Percentiles rank a stretch among this genome's conserved stretches.
phyloP scores from a whole-genome alignment of 1,140 invertebrate genomes.

The Heliconius nattereri region DNA sequence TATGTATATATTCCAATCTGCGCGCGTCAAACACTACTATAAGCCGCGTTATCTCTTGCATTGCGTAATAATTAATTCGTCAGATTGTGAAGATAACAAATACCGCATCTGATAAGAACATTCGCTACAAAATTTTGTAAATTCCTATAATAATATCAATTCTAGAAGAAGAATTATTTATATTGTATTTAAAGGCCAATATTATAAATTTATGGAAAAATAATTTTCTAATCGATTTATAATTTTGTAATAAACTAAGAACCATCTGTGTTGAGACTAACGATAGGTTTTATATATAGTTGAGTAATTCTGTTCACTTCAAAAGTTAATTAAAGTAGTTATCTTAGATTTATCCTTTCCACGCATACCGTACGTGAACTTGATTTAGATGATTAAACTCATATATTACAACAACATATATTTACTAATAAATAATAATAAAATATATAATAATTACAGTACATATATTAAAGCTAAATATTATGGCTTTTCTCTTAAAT shows the following conservation, averaged over 20 bases:
- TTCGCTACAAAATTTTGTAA: not conserved
- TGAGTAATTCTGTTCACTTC: not conserved
- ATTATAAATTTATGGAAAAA: not conserved
- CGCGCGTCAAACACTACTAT: constrained; percentile 26
- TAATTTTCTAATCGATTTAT: not conserved
- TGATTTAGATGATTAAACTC: constrained; percentile 1
- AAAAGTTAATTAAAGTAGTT: constrained; percentile 10
- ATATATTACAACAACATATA: not conserved
- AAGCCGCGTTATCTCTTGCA: constrained; percentile 43
- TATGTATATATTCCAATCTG: constrained; percentile 10
- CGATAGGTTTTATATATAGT: not conserved
- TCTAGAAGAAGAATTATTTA: not conserved
- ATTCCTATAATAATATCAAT: not conserved
- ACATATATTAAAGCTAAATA: not conserved
- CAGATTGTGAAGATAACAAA: constrained; percentile 44
- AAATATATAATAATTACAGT: not conserved
- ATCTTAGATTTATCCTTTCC: not conserved
- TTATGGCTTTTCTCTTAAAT: constrained; percentile 9
- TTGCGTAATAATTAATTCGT: constrained; percentile 49
- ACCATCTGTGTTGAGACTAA: not conserved
- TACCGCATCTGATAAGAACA: constrained; percentile 38
- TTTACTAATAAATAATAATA: not conserved
- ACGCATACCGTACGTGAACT: not conserved
- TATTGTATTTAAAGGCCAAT: not conserved
- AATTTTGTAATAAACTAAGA: not conserved